Evolutionary conservation across 1,140 invertebrate species (phyloP), one percentile per base, ranked within the genome.

Genomic region (Caenorhabditis latens): DNA sequence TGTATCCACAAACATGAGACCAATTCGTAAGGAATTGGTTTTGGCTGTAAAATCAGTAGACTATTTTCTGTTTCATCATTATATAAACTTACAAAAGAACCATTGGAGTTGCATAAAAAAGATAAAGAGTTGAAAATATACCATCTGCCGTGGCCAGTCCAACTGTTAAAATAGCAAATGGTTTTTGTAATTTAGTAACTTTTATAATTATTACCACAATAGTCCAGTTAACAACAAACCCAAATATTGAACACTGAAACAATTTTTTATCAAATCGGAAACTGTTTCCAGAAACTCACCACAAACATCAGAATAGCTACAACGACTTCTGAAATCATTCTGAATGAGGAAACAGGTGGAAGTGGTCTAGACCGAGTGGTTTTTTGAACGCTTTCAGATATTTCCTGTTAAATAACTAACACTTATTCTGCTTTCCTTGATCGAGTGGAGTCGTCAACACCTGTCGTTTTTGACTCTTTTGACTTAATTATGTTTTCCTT

Each of bases 101-200:
- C 71, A 79, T 79, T 79, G 71, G 71, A 24, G 71, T 79, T 24
- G 46, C 71, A 79, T 79, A 79, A 11, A 79, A 79, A 1, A 79
- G 24, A 24, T 79, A 79, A 2, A 50, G 14, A 4, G 71, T 53
- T 0, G 71, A 79, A 16, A 79, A 79, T 13, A 42, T 24, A 14
- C 46, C 71, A 50, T 79, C 71, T 4, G 46, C 71, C 4, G 11
- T 19, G 3, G 71, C 71, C 16, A 79, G 14, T 21, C 46, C 71
- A 24, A 50, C 71, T 9, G 71, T 79, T 5, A 79, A 14, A 79
- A 79, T 79, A 4, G 71, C 71, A 79, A 79, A 79, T 24, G 71
- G 71, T 50, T 79, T 48, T 79, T 79, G 43, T 16, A 50, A n/a
- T 42, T 79, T 79, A 2, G 43, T 79, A 5, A 50, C 21, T 79